phyloP scores from a whole-genome alignment of 30 jellyfish, hydroid and myxozoan species.

The Hydra vulgaris region DNA sequence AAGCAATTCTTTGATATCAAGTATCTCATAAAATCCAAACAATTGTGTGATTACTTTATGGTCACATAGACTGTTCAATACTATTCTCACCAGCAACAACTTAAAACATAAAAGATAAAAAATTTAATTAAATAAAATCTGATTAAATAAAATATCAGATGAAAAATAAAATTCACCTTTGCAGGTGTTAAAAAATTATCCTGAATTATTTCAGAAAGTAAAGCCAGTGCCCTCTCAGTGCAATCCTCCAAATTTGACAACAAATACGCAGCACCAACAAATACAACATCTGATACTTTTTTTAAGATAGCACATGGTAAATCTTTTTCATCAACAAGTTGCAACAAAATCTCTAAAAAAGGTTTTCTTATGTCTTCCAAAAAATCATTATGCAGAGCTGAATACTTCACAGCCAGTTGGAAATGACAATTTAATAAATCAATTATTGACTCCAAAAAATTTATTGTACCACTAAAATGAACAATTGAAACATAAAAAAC shows the following conservation, averaged over 20 bases:
- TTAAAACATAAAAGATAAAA: constrained; percentile 7
- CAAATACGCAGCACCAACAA: constrained; percentile 63
- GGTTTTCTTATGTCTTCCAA: constrained; percentile 48
- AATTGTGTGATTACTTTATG: constrained; percentile 39
- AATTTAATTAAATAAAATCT: background rate
- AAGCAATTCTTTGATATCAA: background rate
- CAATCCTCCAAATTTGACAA: constrained; percentile 53
- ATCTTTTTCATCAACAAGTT: constrained; percentile 37
- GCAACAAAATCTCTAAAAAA: constrained; percentile 36
- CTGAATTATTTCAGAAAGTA: constrained; percentile 40
- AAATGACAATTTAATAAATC: constrained; percentile 54
- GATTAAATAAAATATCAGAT: background rate
- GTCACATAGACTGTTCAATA: constrained; percentile 44
- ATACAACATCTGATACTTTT: constrained; percentile 39
- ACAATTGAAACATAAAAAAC: background rate
- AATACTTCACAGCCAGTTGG: constrained; percentile 49
- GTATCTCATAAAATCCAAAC: constrained; percentile 27
- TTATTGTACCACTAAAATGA: constrained; percentile 32
- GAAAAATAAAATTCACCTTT: background rate
- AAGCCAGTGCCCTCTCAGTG: constrained; percentile 39
- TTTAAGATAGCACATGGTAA: background rate
- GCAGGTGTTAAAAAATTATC: background rate
- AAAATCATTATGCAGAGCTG: constrained; percentile 34
- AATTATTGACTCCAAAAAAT: constrained; percentile 37
- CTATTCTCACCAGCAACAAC: constrained; percentile 52